These are phyloP conservation scores for Vireo altiloquus DNA, from an alignment of 2,113 vertebrate species.

Conservation along the genomic window DNA sequence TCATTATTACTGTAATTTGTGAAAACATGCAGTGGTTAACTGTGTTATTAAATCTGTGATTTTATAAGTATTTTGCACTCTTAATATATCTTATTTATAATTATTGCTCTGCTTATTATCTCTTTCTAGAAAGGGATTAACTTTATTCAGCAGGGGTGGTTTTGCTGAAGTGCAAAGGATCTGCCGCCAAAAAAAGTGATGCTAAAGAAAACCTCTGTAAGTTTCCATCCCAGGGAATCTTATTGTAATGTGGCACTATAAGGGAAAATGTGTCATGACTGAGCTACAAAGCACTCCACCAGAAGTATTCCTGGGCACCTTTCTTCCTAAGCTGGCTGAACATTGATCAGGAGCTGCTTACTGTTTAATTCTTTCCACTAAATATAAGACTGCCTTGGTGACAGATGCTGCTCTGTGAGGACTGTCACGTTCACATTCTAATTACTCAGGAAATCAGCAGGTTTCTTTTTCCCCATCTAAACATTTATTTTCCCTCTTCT, in stretches of 20 bases:
- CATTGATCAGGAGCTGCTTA: neutral
- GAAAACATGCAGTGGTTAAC: neutral
- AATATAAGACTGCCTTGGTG: neutral
- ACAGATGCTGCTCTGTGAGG: neutral
- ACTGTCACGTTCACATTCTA: neutral
- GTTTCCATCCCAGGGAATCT: neutral
- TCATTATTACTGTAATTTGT: neutral
- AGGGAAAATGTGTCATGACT: rapidly evolving
- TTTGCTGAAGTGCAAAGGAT: neutral
- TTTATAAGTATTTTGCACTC: neutral
- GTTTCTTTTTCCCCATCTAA: neutral
- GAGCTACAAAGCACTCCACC: neutral
- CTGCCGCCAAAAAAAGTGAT: neutral
- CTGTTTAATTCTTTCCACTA: neutral
- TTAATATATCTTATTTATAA: neutral
- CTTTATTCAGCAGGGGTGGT: neutral
- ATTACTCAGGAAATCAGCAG: neutral
- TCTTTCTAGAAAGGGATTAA: neutral
- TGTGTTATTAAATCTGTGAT: neutral
- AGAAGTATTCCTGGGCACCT: neutral
- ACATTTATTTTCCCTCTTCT: neutral
- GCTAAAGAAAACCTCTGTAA: neutral
- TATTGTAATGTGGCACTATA: neutral
- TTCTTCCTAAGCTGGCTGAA: neutral
- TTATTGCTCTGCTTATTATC: neutral